Base-by-base conservation (phyloP, 2,888 invertebrate genomes). In the Seira sanloemensis region DNA sequence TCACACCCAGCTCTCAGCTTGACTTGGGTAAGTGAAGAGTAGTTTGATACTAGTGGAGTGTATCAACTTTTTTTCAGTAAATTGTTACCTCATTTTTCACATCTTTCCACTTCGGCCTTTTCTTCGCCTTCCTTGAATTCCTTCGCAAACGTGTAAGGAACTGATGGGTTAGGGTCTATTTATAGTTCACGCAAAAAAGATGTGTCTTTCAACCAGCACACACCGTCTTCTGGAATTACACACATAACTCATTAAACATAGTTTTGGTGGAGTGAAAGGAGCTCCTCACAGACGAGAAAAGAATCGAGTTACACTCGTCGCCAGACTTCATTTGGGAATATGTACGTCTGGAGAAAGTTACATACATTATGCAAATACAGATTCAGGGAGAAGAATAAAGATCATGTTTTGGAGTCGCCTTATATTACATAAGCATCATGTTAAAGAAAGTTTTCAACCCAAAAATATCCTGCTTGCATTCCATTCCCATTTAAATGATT, bases 71-170 rank as follows among this genome's bases (percentile, higher is more conserved):
- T 68, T 68, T 79, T 69, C 65, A 83, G 72, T 83, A 83, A 83
- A 83, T 83, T 83, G 66, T 77, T 73, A 83, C 72, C 77, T 78
- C 77, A 77, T 83, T 83, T 83, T 83, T 83, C 82, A 83, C 73
- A 83, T 77, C 82, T 83, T 77, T 82, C 69, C 65, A 73, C 73
- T 77, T 66, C 66, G 21, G 18, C 37, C 37, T 37, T 37, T 37
- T 7, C 12, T 37, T 37, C 37, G 4, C 37, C 37, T 37, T 37
- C 37, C 37, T 37, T 12, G 12, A 37, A 37, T 37, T 37, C 12
- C 37, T 12, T 12, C 37, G 37, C n/a, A n/a, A n/a, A n/a, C n/a
- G n/a, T 37, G 12, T 37, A 37, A 12, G 4, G 12, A 37, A 37
- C 5, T 37, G 37, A 37, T 37, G 12, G 4, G 12, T 7, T 4